These are phyloP conservation scores for Calypte anna DNA, from an alignment of 2,113 vertebrate species.

Conservation along the genomic window DNA sequence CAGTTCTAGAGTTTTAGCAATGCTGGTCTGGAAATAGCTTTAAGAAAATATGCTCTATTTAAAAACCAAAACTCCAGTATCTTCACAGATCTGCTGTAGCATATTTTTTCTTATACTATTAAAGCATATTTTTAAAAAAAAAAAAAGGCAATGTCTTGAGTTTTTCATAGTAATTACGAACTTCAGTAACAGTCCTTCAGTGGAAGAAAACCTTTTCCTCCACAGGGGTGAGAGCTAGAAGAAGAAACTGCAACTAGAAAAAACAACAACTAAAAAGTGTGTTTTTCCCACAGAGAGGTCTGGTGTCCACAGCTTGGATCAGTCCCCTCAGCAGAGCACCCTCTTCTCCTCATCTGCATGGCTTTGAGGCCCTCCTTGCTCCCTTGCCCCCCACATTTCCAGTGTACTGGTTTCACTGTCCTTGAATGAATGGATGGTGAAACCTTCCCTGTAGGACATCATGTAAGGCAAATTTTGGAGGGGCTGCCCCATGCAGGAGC, in stretches of 20 bases:
- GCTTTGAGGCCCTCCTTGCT: background rate
- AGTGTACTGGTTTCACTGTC: background rate
- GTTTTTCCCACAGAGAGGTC: background rate
- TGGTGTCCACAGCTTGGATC: background rate
- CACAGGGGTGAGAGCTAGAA: background rate
- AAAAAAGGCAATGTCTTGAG: background rate
- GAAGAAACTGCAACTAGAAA: background rate
- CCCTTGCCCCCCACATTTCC: background rate
- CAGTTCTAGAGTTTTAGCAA: background rate
- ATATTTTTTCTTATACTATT: background rate
- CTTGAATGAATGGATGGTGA: background rate
- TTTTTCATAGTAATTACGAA: background rate
- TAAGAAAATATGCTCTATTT: conserved; percentile 14
- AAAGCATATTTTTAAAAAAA: background rate
- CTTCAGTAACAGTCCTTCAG: background rate
- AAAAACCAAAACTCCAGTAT: background rate
- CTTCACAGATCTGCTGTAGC: background rate
- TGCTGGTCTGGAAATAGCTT: conserved; percentile 14
- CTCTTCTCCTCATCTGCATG: background rate
- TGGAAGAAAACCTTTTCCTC: background rate
- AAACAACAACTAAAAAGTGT: background rate
- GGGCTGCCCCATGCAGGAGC: background rate
- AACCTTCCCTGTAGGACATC: background rate
- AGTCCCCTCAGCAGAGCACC: background rate
- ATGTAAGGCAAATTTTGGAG: background rate